Conservation (phyloP, 1,140 invertebrate species). For the Harpegnathos saltator region DNA sequence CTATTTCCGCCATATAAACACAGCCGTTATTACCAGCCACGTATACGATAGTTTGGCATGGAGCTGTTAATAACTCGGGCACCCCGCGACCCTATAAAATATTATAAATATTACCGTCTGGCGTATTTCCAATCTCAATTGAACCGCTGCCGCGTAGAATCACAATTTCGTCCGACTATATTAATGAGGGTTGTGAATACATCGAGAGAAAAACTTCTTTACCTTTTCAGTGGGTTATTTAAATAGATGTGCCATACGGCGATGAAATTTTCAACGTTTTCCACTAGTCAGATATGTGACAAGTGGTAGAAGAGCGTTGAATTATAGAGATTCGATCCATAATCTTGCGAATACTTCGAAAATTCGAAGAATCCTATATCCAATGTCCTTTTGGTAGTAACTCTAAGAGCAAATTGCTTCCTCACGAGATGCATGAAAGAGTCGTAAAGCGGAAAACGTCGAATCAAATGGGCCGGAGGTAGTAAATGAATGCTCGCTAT, state of each 20-base stretch:
- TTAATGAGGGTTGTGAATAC: background rate
- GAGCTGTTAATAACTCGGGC: conserved; percentile 18
- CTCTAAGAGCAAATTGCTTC: background rate
- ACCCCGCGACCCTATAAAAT: background rate
- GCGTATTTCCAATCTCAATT: background rate
- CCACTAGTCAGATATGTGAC: background rate
- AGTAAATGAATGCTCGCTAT: background rate
- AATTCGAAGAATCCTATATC: background rate
- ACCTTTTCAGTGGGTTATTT: background rate
- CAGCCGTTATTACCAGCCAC: background rate
- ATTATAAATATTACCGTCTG: conserved; percentile 21
- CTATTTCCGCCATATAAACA: background rate
- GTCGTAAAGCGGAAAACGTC: background rate
- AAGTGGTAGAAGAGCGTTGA: background rate
- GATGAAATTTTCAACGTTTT: background rate
- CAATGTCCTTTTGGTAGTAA: background rate
- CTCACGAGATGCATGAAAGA: background rate
- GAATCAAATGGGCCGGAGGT: background rate
- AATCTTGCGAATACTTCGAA: background rate
- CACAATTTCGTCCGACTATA: background rate
- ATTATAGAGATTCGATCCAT: background rate
- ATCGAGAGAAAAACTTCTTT: background rate
- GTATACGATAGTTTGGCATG: background rate
- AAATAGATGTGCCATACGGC: background rate
- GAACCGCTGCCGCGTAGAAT: background rate